Conservation (phyloP, 2,113 vertebrate species). For the Cynocephalus volans region DNA sequence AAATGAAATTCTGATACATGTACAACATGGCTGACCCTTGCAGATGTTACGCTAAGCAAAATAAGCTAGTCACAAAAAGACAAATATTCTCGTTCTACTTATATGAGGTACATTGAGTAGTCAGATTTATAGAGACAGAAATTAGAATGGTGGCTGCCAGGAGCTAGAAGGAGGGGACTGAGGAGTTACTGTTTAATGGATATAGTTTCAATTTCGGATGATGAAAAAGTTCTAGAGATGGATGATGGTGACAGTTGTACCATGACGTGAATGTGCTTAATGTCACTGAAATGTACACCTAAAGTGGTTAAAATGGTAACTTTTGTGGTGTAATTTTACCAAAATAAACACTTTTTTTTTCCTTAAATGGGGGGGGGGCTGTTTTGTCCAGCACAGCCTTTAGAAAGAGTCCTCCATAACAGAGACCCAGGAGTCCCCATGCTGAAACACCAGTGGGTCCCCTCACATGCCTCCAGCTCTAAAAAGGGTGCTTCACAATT, state of each 20-base stretch:
- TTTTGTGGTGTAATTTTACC: neutral
- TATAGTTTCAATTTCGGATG: neutral
- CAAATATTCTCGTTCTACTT: neutral
- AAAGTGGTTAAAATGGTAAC: neutral
- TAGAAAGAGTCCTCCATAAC: neutral
- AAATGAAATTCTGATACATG: neutral
- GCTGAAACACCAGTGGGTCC: rapidly evolving
- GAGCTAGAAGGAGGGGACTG: neutral
- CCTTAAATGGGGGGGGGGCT: neutral
- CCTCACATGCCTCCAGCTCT: rapidly evolving
- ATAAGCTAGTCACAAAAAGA: neutral
- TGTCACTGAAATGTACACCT: neutral
- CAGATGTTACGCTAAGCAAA: neutral
- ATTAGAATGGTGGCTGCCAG: neutral
- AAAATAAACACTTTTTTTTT: neutral
- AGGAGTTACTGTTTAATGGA: rapidly evolving
- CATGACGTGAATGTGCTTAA: rapidly evolving
- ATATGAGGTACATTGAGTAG: rapidly evolving
- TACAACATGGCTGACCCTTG: neutral
- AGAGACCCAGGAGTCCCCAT: neutral
- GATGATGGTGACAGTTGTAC: rapidly evolving
- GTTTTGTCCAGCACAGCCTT: neutral
- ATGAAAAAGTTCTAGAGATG: neutral
- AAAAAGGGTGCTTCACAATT: rapidly evolving
- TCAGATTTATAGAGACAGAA: neutral